These are phyloP conservation scores for Tineola bisselliella DNA, from an alignment of 2,888 invertebrate genomes.

Conservation along the genomic window DNA sequence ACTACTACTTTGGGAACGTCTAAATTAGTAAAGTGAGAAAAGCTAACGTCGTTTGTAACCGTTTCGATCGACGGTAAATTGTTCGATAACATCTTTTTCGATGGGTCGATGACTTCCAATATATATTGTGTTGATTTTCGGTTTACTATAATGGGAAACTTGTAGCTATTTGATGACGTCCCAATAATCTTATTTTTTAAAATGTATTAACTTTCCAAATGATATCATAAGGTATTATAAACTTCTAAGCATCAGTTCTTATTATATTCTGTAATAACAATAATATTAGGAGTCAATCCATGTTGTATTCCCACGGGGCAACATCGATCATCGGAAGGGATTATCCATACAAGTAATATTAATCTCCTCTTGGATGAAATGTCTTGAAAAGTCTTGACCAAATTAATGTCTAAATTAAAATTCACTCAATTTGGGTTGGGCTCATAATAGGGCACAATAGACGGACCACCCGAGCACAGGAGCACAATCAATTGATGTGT, in stretches of 20 bases:
- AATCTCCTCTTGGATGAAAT: conserved; percentile 57
- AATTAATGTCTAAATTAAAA: conserved; percentile 47
- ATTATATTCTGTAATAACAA: background rate
- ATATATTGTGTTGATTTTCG: conserved; percentile 49
- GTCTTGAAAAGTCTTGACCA: conserved; percentile 37
- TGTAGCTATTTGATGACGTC: conserved; percentile 40
- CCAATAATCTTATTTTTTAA: conserved; percentile 30
- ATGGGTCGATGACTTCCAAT: conserved; percentile 39
- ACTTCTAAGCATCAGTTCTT: background rate
- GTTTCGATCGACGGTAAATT: conserved; percentile 56
- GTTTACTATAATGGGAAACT: conserved; percentile 45
- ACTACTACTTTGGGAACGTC: conserved; percentile 64
- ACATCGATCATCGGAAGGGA: conserved; percentile 31
- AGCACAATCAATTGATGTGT: conserved; percentile 35
- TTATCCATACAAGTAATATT: conserved; percentile 51
- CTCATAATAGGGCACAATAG: background rate
- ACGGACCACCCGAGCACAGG: conserved; percentile 27
- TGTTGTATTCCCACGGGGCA: conserved; percentile 39
- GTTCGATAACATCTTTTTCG: conserved; percentile 56
- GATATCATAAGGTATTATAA: background rate
- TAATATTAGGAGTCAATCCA: background rate
- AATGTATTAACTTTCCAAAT: background rate
- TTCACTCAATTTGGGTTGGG: conserved; percentile 7
- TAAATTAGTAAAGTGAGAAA: conserved; percentile 66
- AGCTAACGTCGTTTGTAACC: conserved; percentile 58